Base-by-base conservation (phyloP, 2,113 vertebrate genomes). In the Mandrillus leucophaeus region DNA sequence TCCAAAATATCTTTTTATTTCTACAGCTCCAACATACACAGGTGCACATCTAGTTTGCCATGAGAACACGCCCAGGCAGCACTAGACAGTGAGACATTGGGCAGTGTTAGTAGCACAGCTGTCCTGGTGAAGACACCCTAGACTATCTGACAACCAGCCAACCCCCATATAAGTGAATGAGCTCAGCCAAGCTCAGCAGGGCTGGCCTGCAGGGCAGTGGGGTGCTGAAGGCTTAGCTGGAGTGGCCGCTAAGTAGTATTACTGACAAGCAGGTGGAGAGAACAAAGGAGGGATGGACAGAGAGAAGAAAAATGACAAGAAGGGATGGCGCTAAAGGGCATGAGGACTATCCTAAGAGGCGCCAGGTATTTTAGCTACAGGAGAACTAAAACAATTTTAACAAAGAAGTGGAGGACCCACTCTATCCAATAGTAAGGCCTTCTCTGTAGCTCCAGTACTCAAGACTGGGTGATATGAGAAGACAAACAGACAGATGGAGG, bases 171-270 rank as follows among this genome's bases (percentile, higher is more conserved):
- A 20, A 3, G 5, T 1, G 32, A 45, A 48, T 45, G 8, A 25
- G 64, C 18, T 40, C 20, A 6, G 12, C 59, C 2, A 10, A 35
- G 50, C 17, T 1, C 13, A 50, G 20, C 20, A 25, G 88, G 13
- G 45, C 22, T 9, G 48, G 40, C 25, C 79, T 30, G 7, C 2
- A 8, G 17, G 38, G 52, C 14, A 6, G 11, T 1, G 7, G 22
- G 40, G 52, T 1, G 2, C n/a, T 17, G 0, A 16, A 10, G 30
- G 23, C 55, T 70, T 8, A 45, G 27, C 23, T 1, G 35, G 73
- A 30, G 57, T 10, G 16, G 6, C n/a, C 32, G 27, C 32, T 66
- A 30, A 1, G 5, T 4, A 20, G 8, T 1, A 45, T 35, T 0
- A 23, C 0, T 2, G 43, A 43, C 2, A 35, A 30, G 1, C 13